A percentile compares a stretch with the other conserved stretches of the same genome.
These are phyloP conservation scores for Oncorhynchus keta DNA, from an alignment of 2,113 vertebrate species.

Conservation along the genomic window DNA sequence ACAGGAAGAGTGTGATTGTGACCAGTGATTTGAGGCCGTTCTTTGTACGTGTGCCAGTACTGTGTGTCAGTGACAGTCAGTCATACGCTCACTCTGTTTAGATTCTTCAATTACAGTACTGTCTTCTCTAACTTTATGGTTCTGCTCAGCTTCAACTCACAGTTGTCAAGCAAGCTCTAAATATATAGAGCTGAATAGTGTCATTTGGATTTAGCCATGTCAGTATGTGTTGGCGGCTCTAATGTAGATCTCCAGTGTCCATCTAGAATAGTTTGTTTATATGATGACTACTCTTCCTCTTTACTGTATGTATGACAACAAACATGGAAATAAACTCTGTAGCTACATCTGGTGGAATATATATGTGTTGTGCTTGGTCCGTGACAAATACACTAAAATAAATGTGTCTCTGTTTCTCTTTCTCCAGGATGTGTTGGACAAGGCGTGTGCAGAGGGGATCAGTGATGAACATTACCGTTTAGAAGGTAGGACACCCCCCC, in stretches of 20 bases:
- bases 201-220: slow-evolving; percentile 45
- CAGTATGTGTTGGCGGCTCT: slow-evolving; percentile 29
- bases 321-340: background rate
- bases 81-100: slow-evolving; percentile 41
- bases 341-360: no score
- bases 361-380: background rate
- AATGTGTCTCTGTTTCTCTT: slow-evolving; percentile 28
- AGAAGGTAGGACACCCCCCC: slow-evolving; percentile 80
- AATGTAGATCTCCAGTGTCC: slow-evolving; percentile 43
- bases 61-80: slow-evolving; percentile 39
- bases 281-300: slow-evolving; percentile 32
- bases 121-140: slow-evolving; percentile 41
- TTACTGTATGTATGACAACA: background rate
- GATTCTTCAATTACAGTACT: slow-evolving; percentile 60
- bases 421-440: slow-evolving; percentile 81
- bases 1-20: slow-evolving; percentile 5
- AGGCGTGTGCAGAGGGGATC: slow-evolving; percentile 81
- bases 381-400: slow-evolving; percentile 25
- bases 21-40: slow-evolving; percentile 34
- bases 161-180: slow-evolving; percentile 52
- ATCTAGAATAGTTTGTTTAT: slow-evolving; percentile 51
- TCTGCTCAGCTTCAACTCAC: slow-evolving; percentile 42
- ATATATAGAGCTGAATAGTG: slow-evolving; percentile 51
- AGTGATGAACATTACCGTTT: slow-evolving; percentile 90
- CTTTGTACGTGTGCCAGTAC: slow-evolving; percentile 42